Evolutionary conservation across 1,140 invertebrate genomes (phyloP), one percentile per base, ranked within the genome.

Genomic region (Leptopilina clavipes): DNA sequence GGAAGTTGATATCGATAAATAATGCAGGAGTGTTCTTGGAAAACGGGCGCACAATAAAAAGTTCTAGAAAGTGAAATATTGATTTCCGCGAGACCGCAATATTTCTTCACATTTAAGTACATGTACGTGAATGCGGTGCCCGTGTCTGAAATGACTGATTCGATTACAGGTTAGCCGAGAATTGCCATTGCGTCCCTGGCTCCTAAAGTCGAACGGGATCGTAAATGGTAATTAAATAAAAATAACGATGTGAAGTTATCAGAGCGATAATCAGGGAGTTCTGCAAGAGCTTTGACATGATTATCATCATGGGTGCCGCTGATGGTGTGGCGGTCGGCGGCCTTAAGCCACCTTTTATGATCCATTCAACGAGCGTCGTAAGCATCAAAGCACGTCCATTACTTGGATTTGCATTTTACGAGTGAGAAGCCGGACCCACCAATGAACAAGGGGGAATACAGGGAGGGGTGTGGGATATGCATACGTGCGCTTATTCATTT

Each of bases 331-430:
- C 54, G 73, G 40, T 75, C 45, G 45, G 71, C 75, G 65, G 52
- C 78, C 80, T 76, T 80, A 80, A 80, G 77, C 78, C 56, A 76
- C 70, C 76, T 83, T 88, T 88, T 86, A 87, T 83, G 86, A 88
- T 82, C 82, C 80, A 85, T 84, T 79, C 77, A 79, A 85, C 79
- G 80, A 83, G 75, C 82, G 72, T 75, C 77, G 81, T 83, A 79
- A 83, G 79, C 79, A 80, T 72, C 78, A 79, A 78, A 78, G 76
- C 77, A 82, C 76, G 73, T 70, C 73, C 80, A 81, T 87, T 86
- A 86, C 77, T 73, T 22, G 77, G 73, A 87, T 88, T 88, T 88
- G 85, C 86, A 87, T 88, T 88, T 88, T 88, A 88, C 83, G 86
- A 88, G 81, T 86, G 81, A 84, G 73, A 79, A 9, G 52, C 43